Evolutionary conservation across 2,888 invertebrate species (phyloP), one percentile per base, ranked within the genome.

Genomic region (Galerucella nymphaeae): DNA sequence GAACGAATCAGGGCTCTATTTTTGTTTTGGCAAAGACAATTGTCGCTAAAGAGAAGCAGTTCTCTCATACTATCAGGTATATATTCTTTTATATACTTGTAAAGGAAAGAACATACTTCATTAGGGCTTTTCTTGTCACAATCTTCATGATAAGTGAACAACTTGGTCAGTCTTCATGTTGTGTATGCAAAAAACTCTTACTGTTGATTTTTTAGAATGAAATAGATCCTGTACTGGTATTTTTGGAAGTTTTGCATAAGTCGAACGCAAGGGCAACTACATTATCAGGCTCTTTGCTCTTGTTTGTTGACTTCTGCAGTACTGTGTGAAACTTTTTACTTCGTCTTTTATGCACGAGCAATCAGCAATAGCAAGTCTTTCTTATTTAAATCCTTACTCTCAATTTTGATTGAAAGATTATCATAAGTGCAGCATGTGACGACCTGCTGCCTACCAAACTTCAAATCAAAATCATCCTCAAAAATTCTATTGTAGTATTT

Each of bases 221-320:
- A 71, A 71, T 41, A 66, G 53, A 53, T 71, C 63, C 62, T 71
- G 63, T 53, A 71, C 67, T 67, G 67, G 62, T 55, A 57, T 55
- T n/a, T 55, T 53, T 16, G 67, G 63, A 67, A 66, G 62, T 67
- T 71, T 42, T 72, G 57, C 67, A 72, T 67, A 50, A 72, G 55
- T 72, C 72, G 58, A 59, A 30, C 5, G 30, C 58, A 13, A 59
- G 18, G 18, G 58, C 58, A 23, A 23, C 58, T 59, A 57, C 57
- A 20, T 57, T 20, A 57, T 57, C 9, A 42, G 42, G 6, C 42
- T 42, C 42, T 42, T 42, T 48, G 48, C 48, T 48, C 48, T 48
- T 48, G 14, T 48, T 48, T 48, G 48, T 48, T 48, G 14, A 48
- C 48, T 48, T 1, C 75, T 48, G 48, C 48, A 48, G 48, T 48